Percentiles rank a stretch among this genome's conserved stretches.
These are phyloP conservation scores for Schizopygopsis malacanthus DNA, from an alignment of 2,797 vertebrate genomes.

Conservation along the genomic window DNA sequence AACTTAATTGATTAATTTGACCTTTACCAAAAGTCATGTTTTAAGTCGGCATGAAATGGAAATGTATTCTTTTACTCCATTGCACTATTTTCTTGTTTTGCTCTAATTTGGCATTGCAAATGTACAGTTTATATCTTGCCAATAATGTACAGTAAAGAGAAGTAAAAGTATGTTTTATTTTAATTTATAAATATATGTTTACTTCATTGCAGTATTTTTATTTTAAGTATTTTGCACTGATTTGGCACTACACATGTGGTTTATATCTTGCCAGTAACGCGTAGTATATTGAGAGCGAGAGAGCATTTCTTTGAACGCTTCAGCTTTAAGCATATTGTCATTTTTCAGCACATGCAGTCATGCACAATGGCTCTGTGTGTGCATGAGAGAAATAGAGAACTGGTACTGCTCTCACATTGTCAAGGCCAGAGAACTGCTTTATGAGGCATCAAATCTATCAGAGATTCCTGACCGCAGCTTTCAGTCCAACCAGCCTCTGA, in stretches of 20 bases:
- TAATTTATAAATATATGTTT: not conserved
- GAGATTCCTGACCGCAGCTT: constrained; percentile 35
- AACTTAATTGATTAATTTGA: not conserved
- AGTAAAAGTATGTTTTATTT: not conserved
- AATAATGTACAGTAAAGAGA: not conserved
- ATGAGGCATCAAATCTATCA: constrained; percentile 19
- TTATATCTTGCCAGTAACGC: not conserved
- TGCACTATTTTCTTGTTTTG: not conserved
- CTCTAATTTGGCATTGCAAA: not conserved
- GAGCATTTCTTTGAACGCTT: not conserved
- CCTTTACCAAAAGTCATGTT: not conserved
- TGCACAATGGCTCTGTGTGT: constrained; percentile 15
- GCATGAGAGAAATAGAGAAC: not conserved
- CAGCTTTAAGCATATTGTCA: constrained; percentile 5
- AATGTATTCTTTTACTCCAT: not conserved
- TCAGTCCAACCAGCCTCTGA: constrained; percentile 15
- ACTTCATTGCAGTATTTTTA: not conserved
- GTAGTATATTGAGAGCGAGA: not conserved
- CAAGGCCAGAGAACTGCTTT: constrained; percentile 35
- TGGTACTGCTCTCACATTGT: constrained; percentile 22
- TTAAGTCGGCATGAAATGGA: not conserved
- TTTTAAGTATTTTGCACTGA: not conserved
- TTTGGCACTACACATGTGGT: not conserved
- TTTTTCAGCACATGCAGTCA: constrained; percentile 18
- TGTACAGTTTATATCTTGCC: not conserved